Evolutionary conservation across 2,113 vertebrate species (phyloP).

Genomic region (Lathamus discolor): DNA sequence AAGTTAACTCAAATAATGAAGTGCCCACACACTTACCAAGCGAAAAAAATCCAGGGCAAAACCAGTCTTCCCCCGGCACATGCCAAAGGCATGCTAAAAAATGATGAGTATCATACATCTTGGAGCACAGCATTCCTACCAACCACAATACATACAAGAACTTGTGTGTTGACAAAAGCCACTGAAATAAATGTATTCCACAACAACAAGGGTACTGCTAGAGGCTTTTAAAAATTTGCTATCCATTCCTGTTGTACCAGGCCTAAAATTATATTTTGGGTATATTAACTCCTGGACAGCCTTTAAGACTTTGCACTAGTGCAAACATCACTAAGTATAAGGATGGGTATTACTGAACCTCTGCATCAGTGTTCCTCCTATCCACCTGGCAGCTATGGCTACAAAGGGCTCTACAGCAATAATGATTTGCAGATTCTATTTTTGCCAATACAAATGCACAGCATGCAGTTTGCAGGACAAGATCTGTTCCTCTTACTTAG

Average conservation of each 20-base stretch:
- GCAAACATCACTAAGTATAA: background rate
- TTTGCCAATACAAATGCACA: background rate
- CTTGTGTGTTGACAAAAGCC: background rate
- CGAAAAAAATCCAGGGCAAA: background rate
- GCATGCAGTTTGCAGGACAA: background rate
- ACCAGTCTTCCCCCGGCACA: background rate
- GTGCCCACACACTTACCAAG: background rate
- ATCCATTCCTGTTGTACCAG: background rate
- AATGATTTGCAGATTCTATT: background rate
- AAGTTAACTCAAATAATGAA: background rate
- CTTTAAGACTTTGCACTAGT: background rate
- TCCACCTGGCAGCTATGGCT: background rate
- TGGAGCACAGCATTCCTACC: background rate
- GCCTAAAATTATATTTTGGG: background rate
- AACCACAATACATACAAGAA: background rate
- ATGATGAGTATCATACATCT: accelerated
- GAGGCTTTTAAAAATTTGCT: background rate
- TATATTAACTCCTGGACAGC: background rate
- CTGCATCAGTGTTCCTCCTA: background rate
- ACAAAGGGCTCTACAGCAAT: background rate
- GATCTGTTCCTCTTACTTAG: background rate
- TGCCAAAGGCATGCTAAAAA: background rate
- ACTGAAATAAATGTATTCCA: background rate
- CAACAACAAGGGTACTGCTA: background rate
- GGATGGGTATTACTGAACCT: background rate